phyloP scores from a whole-genome alignment of 2,888 invertebrate genomes.

The Leucoptera coffeella region DNA sequence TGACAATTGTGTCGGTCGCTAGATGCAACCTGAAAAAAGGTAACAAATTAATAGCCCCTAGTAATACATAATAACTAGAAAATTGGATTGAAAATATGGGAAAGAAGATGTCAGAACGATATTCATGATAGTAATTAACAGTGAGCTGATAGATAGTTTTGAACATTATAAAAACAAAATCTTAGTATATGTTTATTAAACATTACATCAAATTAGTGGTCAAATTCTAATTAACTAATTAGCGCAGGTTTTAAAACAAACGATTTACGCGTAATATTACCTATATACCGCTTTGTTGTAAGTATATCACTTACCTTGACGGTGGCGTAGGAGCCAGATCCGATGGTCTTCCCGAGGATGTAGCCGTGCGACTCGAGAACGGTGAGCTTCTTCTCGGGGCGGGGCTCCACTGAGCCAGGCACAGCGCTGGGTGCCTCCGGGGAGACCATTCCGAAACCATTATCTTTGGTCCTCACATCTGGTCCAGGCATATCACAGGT shows the following conservation, averaged over 20 bases:
- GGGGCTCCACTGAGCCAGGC: conserved; percentile 23
- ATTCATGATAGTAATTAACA: too few relatives aligned
- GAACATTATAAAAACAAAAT: too few relatives aligned
- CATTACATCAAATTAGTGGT: too few relatives aligned
- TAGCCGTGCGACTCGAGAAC: conserved; percentile 76
- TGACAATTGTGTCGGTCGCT: conserved; percentile 66
- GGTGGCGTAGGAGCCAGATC: conserved; percentile 77
- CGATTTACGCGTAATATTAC: background rate
- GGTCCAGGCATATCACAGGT: conserved; percentile 48
- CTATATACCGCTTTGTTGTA: too few relatives aligned
- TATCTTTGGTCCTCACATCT: conserved; percentile 41
- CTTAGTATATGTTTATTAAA: too few relatives aligned
- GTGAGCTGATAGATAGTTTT: too few relatives aligned
- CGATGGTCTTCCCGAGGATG: conserved; percentile 66
- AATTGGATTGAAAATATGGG: too few relatives aligned
- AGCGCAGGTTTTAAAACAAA: too few relatives aligned
- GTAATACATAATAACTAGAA: too few relatives aligned
- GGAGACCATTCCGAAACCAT: conserved; percentile 45
- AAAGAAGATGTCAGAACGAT: too few relatives aligned
- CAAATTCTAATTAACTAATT: too few relatives aligned
- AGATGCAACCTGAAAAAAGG: conserved; percentile 61
- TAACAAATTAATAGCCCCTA: too few relatives aligned
- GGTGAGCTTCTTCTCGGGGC: conserved; percentile 46
- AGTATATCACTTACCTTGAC: conserved; percentile 65
- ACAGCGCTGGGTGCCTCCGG: conserved; percentile 37